Evolutionary conservation across 2,888 invertebrate genomes (phyloP), one percentile per base, ranked within the genome.

Genomic region (Strigamia maritima): DNA sequence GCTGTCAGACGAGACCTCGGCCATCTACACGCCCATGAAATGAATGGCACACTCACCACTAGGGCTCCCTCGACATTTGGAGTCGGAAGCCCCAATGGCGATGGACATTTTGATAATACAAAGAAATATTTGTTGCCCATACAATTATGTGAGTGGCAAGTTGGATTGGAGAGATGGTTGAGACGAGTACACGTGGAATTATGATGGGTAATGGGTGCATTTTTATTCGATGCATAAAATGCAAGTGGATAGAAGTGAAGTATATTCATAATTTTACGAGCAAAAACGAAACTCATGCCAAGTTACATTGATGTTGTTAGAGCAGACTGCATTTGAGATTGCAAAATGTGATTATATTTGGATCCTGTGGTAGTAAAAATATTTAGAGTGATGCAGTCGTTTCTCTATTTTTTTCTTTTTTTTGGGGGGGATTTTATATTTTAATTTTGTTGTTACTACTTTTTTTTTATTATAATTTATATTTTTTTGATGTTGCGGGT

Each of bases 41-140:
- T 54, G 54, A 54, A 54, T 54, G 54, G 54, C 54, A 54, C 54
- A 54, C 54, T 54, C 54, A 54, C 54, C 54, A 54, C 54, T 54
- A 54, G 54, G 54, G 54, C 54, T 54, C 54, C 54, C 54, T 54
- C 54, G 54, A 54, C 54, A 22, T 54, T 54, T 54, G n/a, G 54
- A 54, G 54, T 54, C 54, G 54, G 54, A 54, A 54, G 54, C 54
- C 54, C 54, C 54, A 54, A 54, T 54, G 54, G 54, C 54, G 54
- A 54, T 54, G 54, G 54, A 54, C 54, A 54, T 54, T 54, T 54
- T 54, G 54, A 54, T 54, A 54, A 54, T 54, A 54, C 54, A 54
- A 54, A 54, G 54, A 54, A 54, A 54, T 54, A 54, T 54, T 54
- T 54, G 54, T 54, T 54, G 54, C 54, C 54, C 54, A 54, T 54